Evolutionary conservation across 2,113 vertebrate genomes (phyloP).

Genomic region (Plotosus lineatus): DNA sequence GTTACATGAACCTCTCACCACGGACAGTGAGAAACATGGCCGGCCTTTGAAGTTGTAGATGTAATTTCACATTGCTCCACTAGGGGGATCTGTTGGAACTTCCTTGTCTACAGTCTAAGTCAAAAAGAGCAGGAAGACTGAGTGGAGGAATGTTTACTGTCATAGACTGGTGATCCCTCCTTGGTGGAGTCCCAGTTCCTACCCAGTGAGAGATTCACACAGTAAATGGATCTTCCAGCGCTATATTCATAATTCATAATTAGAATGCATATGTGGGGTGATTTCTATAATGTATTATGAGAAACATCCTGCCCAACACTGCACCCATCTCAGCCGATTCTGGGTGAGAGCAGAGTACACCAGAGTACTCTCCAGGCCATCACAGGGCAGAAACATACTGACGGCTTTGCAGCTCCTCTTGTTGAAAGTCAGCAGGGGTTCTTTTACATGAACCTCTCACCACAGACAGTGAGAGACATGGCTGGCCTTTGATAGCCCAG

Average conservation of each 20-base stretch:
- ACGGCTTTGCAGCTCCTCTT: too few species aligned
- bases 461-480: too few species aligned
- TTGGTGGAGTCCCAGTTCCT: neutral
- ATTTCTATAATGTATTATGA: neutral
- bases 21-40: too few species aligned
- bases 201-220: neutral
- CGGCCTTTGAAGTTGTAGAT: too few species aligned
- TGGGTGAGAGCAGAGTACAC: too few species aligned
- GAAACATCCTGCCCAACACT: neutral
- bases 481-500: too few species aligned
- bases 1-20: too few species aligned
- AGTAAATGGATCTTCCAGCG: neutral
- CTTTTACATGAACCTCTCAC: too few species aligned
- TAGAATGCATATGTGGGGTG: neutral
- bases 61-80: neutral
- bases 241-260: neutral
- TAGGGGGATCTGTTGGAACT: slow-evolving; percentile 18
- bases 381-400: too few species aligned
- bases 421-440: too few species aligned
- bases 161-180: neutral
- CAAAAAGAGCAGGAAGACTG: neutral
- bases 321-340: neutral
- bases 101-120: neutral
- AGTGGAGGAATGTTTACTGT: neutral
- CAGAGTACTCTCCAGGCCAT: too few species aligned